These are phyloP conservation scores for Takifugu bimaculatus DNA, from an alignment of 2,113 vertebrate species.

Conservation along the genomic window DNA sequence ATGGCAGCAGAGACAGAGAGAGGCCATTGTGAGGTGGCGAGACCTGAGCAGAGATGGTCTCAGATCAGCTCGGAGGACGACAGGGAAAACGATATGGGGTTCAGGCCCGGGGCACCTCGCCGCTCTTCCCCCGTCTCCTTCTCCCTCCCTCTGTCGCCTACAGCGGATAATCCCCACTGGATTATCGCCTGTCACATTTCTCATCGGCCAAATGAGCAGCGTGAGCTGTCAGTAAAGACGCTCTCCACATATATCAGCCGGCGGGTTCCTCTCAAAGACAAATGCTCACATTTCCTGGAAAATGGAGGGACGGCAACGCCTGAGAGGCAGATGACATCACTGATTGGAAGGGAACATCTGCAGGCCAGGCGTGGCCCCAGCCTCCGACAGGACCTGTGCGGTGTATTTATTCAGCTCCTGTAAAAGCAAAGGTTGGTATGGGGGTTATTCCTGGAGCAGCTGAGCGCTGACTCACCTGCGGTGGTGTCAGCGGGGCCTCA, in stretches of 20 bases:
- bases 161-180: neutral
- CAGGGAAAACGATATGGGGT: slow-evolving; percentile 25
- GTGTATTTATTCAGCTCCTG: too few species aligned
- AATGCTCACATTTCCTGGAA: slow-evolving; percentile 35
- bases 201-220: slow-evolving; percentile 2
- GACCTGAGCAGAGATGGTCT: slow-evolving; percentile 27
- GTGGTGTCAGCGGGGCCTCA: neutral
- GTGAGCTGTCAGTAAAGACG: neutral
- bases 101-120: slow-evolving; percentile 47
- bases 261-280: slow-evolving; percentile 21
- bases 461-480: neutral
- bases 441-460: neutral
- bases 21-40: too few species aligned
- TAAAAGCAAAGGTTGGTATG: neutral
- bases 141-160: slow-evolving; percentile 6
- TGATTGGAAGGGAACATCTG: slow-evolving; percentile 50
- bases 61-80: slow-evolving; percentile 51
- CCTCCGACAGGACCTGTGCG: neutral
- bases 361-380: slow-evolving; percentile 14
- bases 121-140: slow-evolving; percentile 36
- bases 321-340: slow-evolving; percentile 44
- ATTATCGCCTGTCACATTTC: slow-evolving; percentile 6
- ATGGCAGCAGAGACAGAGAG: too few species aligned
- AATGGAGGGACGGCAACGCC: slow-evolving; percentile 28
- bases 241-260: slow-evolving; percentile 20